Evolutionary conservation across 2,797 vertebrate genomes (phyloP).

Genomic region (Phrynocephalus forsythii): DNA sequence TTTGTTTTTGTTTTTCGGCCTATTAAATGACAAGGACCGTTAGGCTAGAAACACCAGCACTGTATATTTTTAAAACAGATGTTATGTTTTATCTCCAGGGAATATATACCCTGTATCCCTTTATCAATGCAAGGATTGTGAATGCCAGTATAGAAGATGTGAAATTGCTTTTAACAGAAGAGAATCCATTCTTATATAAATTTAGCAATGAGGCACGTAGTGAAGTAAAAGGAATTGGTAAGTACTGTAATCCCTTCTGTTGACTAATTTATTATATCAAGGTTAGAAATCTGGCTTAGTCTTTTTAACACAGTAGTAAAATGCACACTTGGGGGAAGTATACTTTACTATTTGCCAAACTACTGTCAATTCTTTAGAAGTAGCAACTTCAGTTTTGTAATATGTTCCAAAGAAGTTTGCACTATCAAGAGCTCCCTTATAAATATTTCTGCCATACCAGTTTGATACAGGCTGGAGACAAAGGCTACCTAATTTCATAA

Average conservation of each 20-base stretch:
- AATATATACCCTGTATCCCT: conserved; percentile 94
- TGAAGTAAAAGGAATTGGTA: conserved; percentile 92
- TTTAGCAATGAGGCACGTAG: conserved; percentile 86
- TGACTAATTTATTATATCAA: background rate
- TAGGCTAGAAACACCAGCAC: background rate
- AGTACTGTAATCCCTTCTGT: conserved; percentile 43
- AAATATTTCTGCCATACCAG: background rate
- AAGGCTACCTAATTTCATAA: background rate
- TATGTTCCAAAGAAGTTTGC: background rate
- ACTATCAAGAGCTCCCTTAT: too few relatives aligned
- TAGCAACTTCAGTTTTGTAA: background rate
- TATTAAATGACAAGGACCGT: background rate
- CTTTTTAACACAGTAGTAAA: background rate
- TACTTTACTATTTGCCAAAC: background rate
- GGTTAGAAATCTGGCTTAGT: background rate
- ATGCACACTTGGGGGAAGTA: background rate
- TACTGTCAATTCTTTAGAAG: background rate
- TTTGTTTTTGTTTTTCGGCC: background rate
- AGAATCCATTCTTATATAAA: conserved; percentile 96
- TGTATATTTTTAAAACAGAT: conserved; percentile 47
- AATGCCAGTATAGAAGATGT: conserved; percentile 90
- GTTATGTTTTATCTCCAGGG: conserved; percentile 80
- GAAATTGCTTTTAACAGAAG: conserved; percentile 94
- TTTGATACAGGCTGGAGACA: background rate
- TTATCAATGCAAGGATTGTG: conserved; percentile 93